phyloP scores from a whole-genome alignment of 2,888 invertebrate genomes.

The Lysandra coridon region DNA sequence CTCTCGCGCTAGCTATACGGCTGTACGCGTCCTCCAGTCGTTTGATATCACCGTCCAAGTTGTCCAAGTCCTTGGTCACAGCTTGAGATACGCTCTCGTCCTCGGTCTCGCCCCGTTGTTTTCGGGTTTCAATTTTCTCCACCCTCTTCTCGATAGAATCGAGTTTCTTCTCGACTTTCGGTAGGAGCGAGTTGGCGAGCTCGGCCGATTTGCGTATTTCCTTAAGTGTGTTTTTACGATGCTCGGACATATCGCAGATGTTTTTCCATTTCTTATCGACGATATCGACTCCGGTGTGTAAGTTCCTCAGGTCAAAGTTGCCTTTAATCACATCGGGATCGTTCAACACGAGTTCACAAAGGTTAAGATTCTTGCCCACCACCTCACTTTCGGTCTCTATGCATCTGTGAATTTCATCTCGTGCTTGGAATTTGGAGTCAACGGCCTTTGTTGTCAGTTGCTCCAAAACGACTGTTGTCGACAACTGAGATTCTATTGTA shows the following conservation, averaged over 20 bases:
- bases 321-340: slow-evolving; percentile 87
- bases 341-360: slow-evolving; percentile 87
- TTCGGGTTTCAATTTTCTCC: slow-evolving; percentile 72
- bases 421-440: slow-evolving; percentile 84
- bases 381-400: slow-evolving; percentile 89
- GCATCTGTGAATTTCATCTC: slow-evolving; percentile 86
- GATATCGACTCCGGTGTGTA: slow-evolving; percentile 84
- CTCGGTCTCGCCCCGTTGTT: slow-evolving; percentile 66
- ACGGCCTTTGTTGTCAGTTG: slow-evolving; percentile 83
- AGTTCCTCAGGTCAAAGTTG: slow-evolving; percentile 85
- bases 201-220: slow-evolving; percentile 83
- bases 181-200: slow-evolving; percentile 82
- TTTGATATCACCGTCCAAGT: slow-evolving; percentile 82
- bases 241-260: slow-evolving; percentile 86
- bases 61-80: slow-evolving; percentile 79
- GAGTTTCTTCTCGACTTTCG: slow-evolving; percentile 82
- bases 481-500: slow-evolving; percentile 85
- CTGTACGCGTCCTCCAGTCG: slow-evolving; percentile 85
- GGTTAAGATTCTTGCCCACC: slow-evolving; percentile 88
- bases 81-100: slow-evolving; percentile 81
- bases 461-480: slow-evolving; percentile 85
- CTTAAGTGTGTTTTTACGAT: slow-evolving; percentile 73
- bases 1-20: slow-evolving; percentile 83
- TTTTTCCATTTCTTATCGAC: slow-evolving; percentile 90
- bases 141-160: slow-evolving; percentile 81